These are phyloP conservation scores for Ormyrus nitidulus DNA, from an alignment of 2,888 invertebrate genomes.

Conservation along the genomic window DNA sequence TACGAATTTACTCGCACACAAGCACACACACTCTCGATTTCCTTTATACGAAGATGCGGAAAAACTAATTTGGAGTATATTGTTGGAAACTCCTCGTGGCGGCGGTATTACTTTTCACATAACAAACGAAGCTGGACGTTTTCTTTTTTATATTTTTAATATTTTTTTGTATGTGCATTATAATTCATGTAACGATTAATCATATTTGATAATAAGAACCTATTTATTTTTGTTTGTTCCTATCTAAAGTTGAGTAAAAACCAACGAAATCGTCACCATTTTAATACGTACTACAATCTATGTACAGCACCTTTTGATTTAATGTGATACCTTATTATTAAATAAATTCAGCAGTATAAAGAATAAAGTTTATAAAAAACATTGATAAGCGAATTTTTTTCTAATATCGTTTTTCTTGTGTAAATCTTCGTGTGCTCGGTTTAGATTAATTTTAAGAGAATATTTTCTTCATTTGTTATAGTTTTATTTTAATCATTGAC, in stretches of 20 bases:
- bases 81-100: slow-evolving; percentile 46
- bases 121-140: slow-evolving; percentile 64
- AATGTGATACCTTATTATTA: slow-evolving; percentile 73
- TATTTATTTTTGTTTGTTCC: slow-evolving; percentile 74
- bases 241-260: slow-evolving; percentile 71
- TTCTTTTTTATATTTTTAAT: slow-evolving; percentile 69
- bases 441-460: slow-evolving; percentile 56
- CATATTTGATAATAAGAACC: slow-evolving; percentile 65
- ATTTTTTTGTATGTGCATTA: slow-evolving; percentile 67
- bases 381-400: slow-evolving; percentile 49
- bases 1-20: slow-evolving; percentile 56
- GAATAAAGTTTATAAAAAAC: slow-evolving; percentile 61
- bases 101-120: slow-evolving; percentile 56
- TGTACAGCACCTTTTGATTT: slow-evolving; percentile 74
- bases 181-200: slow-evolving; percentile 70
- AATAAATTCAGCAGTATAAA: slow-evolving; percentile 67
- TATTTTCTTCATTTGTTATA: slow-evolving; percentile 59
- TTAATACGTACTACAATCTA: slow-evolving; percentile 63
- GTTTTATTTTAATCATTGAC: slow-evolving; percentile 57
- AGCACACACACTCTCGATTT: slow-evolving; percentile 35
- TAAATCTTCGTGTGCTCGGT: slow-evolving; percentile 57
- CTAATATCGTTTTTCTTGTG: slow-evolving; percentile 55
- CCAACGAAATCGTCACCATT: slow-evolving; percentile 63
- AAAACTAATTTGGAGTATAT: slow-evolving; percentile 51
- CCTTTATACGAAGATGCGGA: slow-evolving; percentile 45